Evolutionary conservation across 35 echinoderm and acorn worm species (phyloP), one percentile per base, ranked within the genome.

Genomic region (Stichopus chloronotus): DNA sequence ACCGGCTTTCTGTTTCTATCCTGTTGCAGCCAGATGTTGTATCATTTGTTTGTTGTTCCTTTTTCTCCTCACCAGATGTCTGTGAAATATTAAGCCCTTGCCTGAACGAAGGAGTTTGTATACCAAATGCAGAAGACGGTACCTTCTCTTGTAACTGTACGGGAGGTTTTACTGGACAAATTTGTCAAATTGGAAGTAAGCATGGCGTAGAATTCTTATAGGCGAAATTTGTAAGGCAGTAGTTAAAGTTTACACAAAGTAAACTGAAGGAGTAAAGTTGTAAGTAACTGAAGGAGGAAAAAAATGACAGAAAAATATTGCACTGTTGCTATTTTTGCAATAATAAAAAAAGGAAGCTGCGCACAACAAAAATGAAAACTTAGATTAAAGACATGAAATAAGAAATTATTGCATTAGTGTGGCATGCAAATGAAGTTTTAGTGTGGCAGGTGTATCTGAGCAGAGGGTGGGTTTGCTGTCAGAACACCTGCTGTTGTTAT

Each of bases 141-240:
- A 91, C 90, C 53, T 91, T 23, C 90, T 57, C 90, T 52, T 91
- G 90, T 65, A 53, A 14, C 7, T 91, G 90, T 58, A 6, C 6
- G 12, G 25, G 5, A 57, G 90, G 90, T 12, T 91, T 78, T 58
- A 91, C 76, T 52, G 90, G 90, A 55, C 13, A 91, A 25, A 78
- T 8, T 5, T 91, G 90, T 65, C 90, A 79, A 5, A 78, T 91
- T 91, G 90, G 52, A 91, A 91, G 90, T 91, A 79, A 78, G 72
- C 11, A 59, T 83, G 23, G 0, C 3, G 30, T 43, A 43, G 30
- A 43, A 43, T 43, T 43, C 22, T 13, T 16, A 1, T 16, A 2
- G 13, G 22, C 22, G 4, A 21, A 72, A 72, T 72, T 72, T 72
- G 22, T 72, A 2, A 21, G 69, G 22, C 13, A 72, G 69, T 13